A percentile compares a stretch with the other conserved stretches of the same genome.
phyloP scores from a whole-genome alignment of 53 echinoderm and acorn worm species.

The Apostichopus leukothele region DNA sequence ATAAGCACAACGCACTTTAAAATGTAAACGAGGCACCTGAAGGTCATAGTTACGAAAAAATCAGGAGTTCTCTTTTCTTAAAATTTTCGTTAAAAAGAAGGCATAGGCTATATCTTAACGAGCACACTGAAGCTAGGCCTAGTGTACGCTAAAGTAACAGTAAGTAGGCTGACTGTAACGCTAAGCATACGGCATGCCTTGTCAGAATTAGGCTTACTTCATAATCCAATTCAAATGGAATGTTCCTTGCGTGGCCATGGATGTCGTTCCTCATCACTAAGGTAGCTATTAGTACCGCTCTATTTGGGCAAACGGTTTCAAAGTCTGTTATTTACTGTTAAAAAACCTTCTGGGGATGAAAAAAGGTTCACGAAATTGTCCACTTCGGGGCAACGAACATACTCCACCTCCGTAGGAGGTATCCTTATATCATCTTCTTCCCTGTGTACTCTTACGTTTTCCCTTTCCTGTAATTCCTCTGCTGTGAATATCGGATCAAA shows the following conservation, averaged over 20 bases:
- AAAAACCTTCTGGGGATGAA: not conserved
- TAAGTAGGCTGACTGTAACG: not conserved
- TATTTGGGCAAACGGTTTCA: not conserved
- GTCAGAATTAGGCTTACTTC: not conserved
- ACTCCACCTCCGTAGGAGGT: not conserved
- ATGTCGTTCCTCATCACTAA: conserved; percentile 21
- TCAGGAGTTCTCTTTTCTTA: no score
- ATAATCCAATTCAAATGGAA: not conserved
- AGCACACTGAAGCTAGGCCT: no score
- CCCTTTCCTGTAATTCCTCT: not conserved
- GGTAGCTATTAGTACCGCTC: not conserved
- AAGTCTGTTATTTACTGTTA: not conserved
- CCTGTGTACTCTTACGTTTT: no score
- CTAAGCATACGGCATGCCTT: not conserved
- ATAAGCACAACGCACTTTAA: no score
- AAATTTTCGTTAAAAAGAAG: no score
- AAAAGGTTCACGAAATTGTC: not conserved
- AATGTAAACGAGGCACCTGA: no score
- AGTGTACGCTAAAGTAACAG: no score
- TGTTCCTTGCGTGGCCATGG: not conserved
- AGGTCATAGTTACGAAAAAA: no score
- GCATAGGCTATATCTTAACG: no score
- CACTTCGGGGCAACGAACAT: conserved; percentile 8
- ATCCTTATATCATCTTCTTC: no score
- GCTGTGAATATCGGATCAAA: no score